Conservation (phyloP, 2,888 invertebrate species). For the Ametastegia equiseti region DNA sequence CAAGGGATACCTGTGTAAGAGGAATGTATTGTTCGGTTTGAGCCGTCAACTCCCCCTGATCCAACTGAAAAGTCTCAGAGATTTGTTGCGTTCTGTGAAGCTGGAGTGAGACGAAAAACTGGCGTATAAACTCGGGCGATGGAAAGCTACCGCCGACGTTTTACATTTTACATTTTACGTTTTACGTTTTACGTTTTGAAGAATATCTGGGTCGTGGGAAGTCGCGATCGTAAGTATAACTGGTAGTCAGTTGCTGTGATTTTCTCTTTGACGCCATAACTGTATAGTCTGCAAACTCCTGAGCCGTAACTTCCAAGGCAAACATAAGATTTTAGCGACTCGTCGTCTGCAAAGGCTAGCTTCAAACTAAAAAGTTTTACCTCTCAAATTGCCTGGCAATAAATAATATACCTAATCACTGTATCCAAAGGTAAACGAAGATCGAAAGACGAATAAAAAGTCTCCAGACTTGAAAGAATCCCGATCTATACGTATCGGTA, state of each 20-base stretch:
- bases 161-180: no score
- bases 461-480: not conserved
- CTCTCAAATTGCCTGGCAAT: not conserved
- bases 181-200: not conserved
- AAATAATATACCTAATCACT: not conserved
- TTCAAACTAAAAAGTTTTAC: not conserved
- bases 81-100: not conserved
- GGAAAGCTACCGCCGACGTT: no score
- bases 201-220: conserved; percentile 26
- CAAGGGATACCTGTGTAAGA: not conserved
- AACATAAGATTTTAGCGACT: not conserved
- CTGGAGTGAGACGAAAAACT: conserved; percentile 5
- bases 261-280: conserved; percentile 17
- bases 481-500: not conserved
- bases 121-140: conserved; percentile 1
- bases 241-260: conserved; percentile 12
- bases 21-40: conserved; percentile 4
- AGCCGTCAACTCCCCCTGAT: conserved; percentile 10
- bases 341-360: not conserved
- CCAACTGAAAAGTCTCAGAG: not conserved
- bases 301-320: not conserved
- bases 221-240: conserved; percentile 18
- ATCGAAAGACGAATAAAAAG: not conserved
- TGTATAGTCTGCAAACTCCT: not conserved
- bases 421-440: not conserved